Conservation (phyloP, 2,113 vertebrate species). For the Caranx melampygus region DNA sequence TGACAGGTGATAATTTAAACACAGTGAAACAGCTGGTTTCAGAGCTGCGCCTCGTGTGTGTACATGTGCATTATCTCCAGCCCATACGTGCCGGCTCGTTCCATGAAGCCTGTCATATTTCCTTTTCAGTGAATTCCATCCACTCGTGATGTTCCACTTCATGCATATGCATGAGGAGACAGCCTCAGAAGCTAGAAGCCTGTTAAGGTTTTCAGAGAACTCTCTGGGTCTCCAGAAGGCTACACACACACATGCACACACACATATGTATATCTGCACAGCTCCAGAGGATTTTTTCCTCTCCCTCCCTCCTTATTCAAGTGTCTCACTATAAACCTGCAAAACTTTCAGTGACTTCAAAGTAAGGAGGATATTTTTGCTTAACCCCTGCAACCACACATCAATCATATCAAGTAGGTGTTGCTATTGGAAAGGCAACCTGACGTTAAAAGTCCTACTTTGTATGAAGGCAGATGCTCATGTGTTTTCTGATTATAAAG, state of each 20-base stretch:
- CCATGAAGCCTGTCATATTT: constrained; percentile 40
- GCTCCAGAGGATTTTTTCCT: neutral
- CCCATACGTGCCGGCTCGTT: neutral
- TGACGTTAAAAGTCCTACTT: no score
- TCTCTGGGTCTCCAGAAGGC: constrained; percentile 21
- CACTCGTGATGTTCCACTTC: constrained; percentile 37
- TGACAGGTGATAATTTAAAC: constrained; percentile 70
- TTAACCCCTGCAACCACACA: no score
- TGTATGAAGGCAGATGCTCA: no score
- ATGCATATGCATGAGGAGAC: constrained; percentile 53
- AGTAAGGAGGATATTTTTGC: neutral
- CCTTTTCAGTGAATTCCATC: constrained; percentile 33
- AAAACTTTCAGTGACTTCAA: constrained; percentile 10
- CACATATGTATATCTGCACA: neutral
- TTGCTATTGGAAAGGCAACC: neutral
- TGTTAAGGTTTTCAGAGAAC: constrained; percentile 16
- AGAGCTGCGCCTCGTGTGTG: neutral
- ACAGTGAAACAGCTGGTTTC: constrained; percentile 54
- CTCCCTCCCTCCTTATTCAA: constrained; percentile 7
- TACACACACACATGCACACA: neutral
- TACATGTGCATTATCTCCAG: constrained; percentile 13
- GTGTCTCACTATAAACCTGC: constrained; percentile 2
- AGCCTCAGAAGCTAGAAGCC: constrained; percentile 24
- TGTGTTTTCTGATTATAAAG: no score
- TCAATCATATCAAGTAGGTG: neutral